Base-by-base conservation (phyloP, 2,888 invertebrate species). In the Agrochola litura region DNA sequence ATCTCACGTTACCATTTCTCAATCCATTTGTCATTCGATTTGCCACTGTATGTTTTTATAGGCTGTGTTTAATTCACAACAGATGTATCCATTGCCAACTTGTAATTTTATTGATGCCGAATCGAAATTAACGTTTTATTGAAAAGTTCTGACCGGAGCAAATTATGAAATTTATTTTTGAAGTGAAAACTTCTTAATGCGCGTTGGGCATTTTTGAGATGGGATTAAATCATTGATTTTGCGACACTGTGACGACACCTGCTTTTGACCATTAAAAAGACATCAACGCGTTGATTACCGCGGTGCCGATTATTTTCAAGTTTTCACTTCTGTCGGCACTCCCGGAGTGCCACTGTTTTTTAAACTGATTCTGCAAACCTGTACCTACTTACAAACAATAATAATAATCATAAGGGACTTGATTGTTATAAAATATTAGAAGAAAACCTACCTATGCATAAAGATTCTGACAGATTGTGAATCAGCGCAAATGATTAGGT, bases 1-100 rank as follows among this genome's bases (percentile, higher is more conserved):
- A 79, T 60, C 41, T 72, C 52, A 60, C 16, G 37, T 46, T 9
- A 77, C 60, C 14, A 60, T 52, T 76, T 69, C n/a, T 25, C 10
- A 37, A 61, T 43, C 16, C 25, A 81, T 63, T 80, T 72, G 19
- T 63, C 37, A 54, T 81, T 72, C 61, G 46, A 63, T 77, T 46
- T 72, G 61, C 22, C 54, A 63, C 63, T 73, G 73, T 46, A 25
- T 41, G 25, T 25, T 81, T 41, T 71, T 12, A 71, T 54, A 9
- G 22, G 0, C 2, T 52, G 16, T 52, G 14, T 22, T 37, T 14
- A 22, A 46, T 64, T 49, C 10, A 41, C 0, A 56, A 64, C 19
- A 49, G 56, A 49, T 46, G 52, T 16, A 61, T 46, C 19, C 5
- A 56, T 46, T 37, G n/a, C 19, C 14, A 14, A 37, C 16, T 41